Base-by-base conservation (phyloP, 2,113 vertebrate species). In the Sphaerodactylus townsendi region DNA sequence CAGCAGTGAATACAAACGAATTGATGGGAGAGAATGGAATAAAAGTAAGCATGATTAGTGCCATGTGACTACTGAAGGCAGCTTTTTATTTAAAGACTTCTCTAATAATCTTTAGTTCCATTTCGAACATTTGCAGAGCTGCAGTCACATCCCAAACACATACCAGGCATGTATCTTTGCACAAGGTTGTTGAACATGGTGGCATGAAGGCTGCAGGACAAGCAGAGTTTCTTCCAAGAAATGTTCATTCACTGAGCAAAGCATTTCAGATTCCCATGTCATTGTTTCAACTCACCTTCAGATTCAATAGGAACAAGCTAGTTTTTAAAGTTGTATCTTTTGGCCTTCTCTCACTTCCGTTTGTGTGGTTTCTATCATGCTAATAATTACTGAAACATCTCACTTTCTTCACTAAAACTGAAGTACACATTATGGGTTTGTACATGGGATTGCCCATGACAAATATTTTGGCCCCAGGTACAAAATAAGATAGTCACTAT, bases 1-100 rank as follows among this genome's bases (percentile, higher is more conserved):
- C 84, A 89, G 89, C 86, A 83, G 72, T 82, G 92, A 92, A 93
- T 95, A 89, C 87, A 89, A 93, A 95, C 93, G 88, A 89, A 93
- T 88, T 90, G 91, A 93, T 86, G 83, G 82, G 77, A 85, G 68
- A 86, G 89, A 91, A 79, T 79, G 76, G 83, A 79, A 72, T 64
- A 85, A 88, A 82, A 88, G 83, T 73, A 44, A 91, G 85, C 0
- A 4, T 80, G 81, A 77, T 79, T 86, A 88, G 75, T 9, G 6
- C 69, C 1, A 65, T 75, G 79, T 66, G 84, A 85, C 79, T 75
- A 81, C 44, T 3, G 1, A 77, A 90, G 82, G 82, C 65, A 75
- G 85, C 46, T 81, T 86, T 84, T 83, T 83, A 71, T 33, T 11
- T 23, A 76, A 79, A 86, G 85, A 39, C 70, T 77, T 80, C 56